Evolutionary conservation across 2,113 vertebrate species (phyloP).

Genomic region (Acrocephalus kingi): DNA sequence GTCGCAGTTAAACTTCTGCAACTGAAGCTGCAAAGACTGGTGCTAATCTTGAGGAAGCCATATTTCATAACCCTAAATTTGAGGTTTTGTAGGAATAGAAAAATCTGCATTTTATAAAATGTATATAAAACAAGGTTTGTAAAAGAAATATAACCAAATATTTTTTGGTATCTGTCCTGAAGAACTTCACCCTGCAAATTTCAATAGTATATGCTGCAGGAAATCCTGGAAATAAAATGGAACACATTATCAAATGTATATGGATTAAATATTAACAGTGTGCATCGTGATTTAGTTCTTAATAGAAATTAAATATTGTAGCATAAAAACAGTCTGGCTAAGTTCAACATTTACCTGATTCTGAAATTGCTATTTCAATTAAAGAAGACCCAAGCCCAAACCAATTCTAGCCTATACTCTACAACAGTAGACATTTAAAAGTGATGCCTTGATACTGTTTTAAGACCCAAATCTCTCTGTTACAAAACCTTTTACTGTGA

Average conservation of each 20-base stretch:
- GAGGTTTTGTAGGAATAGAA: background rate
- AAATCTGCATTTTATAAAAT: background rate
- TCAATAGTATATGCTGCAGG: background rate
- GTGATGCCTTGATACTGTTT: background rate
- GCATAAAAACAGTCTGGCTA: background rate
- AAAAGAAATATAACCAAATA: background rate
- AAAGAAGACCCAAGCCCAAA: background rate
- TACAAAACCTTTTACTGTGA: background rate
- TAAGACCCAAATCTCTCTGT: background rate
- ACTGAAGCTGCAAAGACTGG: background rate
- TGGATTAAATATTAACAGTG: background rate
- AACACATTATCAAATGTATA: background rate
- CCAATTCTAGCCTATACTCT: background rate
- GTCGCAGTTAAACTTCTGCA: conserved; percentile 22
- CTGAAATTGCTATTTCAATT: background rate
- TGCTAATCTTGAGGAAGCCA: background rate
- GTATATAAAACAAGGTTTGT: background rate
- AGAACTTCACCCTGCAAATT: background rate
- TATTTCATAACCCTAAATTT: background rate
- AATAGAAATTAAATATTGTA: background rate
- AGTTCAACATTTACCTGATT: background rate
- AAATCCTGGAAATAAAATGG: background rate
- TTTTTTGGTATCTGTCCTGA: background rate
- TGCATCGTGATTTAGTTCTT: background rate
- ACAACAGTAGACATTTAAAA: background rate